Evolutionary conservation across 2,888 invertebrate species (phyloP), one percentile per base, ranked within the genome.

Genomic region (Eilema caniola): DNA sequence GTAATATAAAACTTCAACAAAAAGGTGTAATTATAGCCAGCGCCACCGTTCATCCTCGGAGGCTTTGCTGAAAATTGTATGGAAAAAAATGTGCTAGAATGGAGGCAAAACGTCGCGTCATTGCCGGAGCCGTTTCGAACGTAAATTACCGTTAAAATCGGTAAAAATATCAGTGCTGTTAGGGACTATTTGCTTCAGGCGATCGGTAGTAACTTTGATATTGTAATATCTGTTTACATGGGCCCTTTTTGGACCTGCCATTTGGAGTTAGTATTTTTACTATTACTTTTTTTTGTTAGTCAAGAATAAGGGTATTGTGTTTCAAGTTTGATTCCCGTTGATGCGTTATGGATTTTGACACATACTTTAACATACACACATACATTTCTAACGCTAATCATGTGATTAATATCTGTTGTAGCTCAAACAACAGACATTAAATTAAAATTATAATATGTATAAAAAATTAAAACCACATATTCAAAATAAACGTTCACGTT

Each of bases 71-170:
- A 79, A 82, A 85, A 87, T 84, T 85, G 77, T 82, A 85, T 82
- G 85, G 53, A 80, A 83, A 84, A 33, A 84, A 84, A 77, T 78
- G 61, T 76, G 20, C 47, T 62, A 63, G 53, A 59, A 57, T 66
- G 57, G 33, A 24, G 77, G 79, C 76, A 79, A 83, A 86, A 79
- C 75, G 78, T 74, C 82, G 77, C 83, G 83, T 88, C 88, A 87
- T 82, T 86, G 76, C 68, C 81, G 75, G 75, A 66, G 66, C 24
- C 66, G 67, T 70, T 80, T 68, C 75, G 64, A 64, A 68, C 80
- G 81, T 81, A 85, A 87, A 88, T 88, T 88, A 85, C 83, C 75
- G 76, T 75, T 72, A 78, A 82, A 86, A 83, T 83, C 83, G 80
- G 77, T 77, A 74, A 75, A 82, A 76, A 81, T 78, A 76, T 78